Evolutionary conservation across 2,113 vertebrate genomes (phyloP).

Genomic region (Uropsilus gracilis): DNA sequence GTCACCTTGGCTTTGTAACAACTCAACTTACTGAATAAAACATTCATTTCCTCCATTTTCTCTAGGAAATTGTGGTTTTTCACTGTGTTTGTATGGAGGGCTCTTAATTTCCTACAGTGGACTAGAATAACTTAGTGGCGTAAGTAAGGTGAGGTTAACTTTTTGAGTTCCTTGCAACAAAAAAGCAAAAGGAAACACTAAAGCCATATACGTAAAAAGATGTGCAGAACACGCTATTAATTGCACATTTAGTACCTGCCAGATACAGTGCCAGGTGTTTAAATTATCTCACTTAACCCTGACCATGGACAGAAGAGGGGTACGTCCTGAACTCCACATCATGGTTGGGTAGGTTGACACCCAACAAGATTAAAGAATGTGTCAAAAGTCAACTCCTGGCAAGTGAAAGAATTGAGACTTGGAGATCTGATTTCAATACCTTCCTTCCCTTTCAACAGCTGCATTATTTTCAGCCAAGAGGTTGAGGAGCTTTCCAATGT

Average conservation of each 20-base stretch:
- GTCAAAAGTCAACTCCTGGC: background rate
- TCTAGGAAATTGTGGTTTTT: background rate
- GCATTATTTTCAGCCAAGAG: background rate
- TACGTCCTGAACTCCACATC: background rate
- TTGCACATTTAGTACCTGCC: background rate
- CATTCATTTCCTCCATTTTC: background rate
- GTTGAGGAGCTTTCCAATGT: background rate
- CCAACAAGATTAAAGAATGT: background rate
- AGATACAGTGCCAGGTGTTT: background rate
- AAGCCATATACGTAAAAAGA: background rate
- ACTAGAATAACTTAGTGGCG: background rate
- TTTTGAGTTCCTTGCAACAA: background rate
- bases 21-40: background rate
- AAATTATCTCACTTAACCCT: background rate
- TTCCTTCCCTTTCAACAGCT: background rate
- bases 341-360: background rate
- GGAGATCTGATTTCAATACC: background rate
- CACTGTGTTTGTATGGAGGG: background rate
- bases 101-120: background rate
- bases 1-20: background rate
- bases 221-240: background rate
- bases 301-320: background rate
- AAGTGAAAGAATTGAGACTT: background rate
- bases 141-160: background rate
- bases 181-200: background rate